phyloP scores from a whole-genome alignment of 2,113 vertebrate species.

The Charina bottae region DNA sequence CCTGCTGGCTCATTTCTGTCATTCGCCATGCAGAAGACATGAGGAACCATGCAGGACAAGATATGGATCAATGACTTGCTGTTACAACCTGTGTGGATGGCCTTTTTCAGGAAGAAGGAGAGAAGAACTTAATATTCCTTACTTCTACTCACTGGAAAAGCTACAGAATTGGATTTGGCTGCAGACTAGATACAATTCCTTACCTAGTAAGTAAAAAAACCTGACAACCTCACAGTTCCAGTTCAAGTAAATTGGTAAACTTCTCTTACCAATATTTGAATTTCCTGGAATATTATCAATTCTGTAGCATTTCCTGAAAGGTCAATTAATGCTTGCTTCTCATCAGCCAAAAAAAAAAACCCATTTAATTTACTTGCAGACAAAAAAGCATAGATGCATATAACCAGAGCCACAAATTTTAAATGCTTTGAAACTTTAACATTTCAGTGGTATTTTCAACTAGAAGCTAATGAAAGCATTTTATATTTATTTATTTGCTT shows the following conservation, averaged over 20 bases:
- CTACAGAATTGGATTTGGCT: not conserved
- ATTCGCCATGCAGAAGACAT: not conserved
- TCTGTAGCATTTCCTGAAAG: slow-evolving; percentile 37
- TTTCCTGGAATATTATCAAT: slow-evolving; percentile 45
- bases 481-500: slow-evolving; percentile 48
- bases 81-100: not conserved
- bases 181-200: not conserved
- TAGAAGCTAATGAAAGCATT: slow-evolving; percentile 64
- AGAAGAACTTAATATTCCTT: not conserved
- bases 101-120: not conserved
- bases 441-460: slow-evolving; percentile 63
- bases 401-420: slow-evolving; percentile 42
- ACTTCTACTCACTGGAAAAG: not conserved
- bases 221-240: not conserved
- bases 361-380: slow-evolving; percentile 53
- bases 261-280: not conserved
- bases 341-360: slow-evolving; percentile 60
- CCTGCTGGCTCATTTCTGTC: not conserved
- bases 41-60: not conserved
- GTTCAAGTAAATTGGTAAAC: not conserved
- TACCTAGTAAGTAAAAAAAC: not conserved
- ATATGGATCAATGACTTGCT: not conserved
- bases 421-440: slow-evolving; percentile 44
- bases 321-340: slow-evolving; percentile 16
- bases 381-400: not conserved